Conservation (phyloP, 2,113 vertebrate species). For the Lophius piscatorius region DNA sequence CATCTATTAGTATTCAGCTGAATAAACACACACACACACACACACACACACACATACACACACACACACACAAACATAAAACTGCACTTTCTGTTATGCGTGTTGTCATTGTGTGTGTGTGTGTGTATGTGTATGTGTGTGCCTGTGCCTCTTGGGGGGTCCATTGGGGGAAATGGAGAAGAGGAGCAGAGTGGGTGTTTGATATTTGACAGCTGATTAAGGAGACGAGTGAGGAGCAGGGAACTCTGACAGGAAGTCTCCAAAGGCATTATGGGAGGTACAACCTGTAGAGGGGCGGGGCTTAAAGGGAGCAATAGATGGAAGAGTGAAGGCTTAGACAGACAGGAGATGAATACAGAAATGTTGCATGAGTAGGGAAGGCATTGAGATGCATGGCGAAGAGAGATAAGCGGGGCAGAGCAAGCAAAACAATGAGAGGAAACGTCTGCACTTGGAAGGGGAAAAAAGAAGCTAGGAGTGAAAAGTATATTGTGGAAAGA, state of each 20-base stretch:
- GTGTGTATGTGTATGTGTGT: not conserved
- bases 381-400: conserved; percentile 27
- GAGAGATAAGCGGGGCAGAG: not conserved
- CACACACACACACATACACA: not conserved
- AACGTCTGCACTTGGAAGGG: conserved; percentile 9
- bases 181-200: conserved; percentile 52
- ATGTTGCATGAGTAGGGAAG: conserved; percentile 14
- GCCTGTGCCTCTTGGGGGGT: conserved; percentile 5
- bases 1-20: conserved; percentile 5
- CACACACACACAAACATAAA: no score
- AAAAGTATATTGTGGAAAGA: conserved; percentile 2
- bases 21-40: conserved; percentile 4
- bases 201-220: conserved; percentile 77
- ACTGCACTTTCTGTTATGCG: no score
- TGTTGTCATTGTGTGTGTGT: not conserved
- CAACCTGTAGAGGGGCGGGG: conserved; percentile 24
- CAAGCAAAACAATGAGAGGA: conserved; percentile 6
- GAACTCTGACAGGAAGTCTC: conserved; percentile 67
- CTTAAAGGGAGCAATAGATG: not conserved
- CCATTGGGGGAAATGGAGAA: conserved; percentile 34
- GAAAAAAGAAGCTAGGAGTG: not conserved
- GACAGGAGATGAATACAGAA: conserved; percentile 9
- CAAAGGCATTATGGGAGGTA: conserved; percentile 62
- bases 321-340: conserved; percentile 9
- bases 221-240: conserved; percentile 59